Conservation (phyloP, 1,140 invertebrate genomes). For the Ips nitidus region DNA sequence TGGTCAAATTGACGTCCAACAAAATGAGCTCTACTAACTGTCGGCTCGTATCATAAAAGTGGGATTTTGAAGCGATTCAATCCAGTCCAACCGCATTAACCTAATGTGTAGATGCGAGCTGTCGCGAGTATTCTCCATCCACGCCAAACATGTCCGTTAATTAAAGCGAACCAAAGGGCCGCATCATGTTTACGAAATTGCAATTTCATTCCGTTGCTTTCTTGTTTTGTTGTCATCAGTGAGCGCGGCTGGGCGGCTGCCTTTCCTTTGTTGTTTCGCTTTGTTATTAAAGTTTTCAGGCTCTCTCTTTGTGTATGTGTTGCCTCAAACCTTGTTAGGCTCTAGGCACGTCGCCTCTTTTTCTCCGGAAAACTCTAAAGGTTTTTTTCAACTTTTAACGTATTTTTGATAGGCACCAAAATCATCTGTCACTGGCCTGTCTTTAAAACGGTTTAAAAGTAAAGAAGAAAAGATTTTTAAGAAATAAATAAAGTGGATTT, state of each 20-base stretch:
- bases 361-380: constrained; percentile 11
- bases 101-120: constrained; percentile 3
- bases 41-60: no score
- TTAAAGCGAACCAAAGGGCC: constrained; percentile 21
- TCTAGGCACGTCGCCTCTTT: neutral
- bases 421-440: no score
- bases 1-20: no score
- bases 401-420: no score
- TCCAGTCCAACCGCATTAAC: neutral
- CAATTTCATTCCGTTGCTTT: constrained; percentile 19
- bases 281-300: constrained; percentile 25
- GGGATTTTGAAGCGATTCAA: no score
- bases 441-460: no score
- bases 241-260: constrained; percentile 10
- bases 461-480: no score
- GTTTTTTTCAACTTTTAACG: no score
- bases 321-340: constrained; percentile 17
- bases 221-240: constrained; percentile 25
- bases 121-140: neutral
- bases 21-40: no score
- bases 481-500: no score
- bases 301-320: constrained; percentile 7
- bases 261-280: constrained; percentile 23
- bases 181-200: constrained; percentile 23
- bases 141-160: constrained; percentile 17